Evolutionary conservation across 2,113 vertebrate genomes (phyloP).

Genomic region (Odontesthes bonariensis): DNA sequence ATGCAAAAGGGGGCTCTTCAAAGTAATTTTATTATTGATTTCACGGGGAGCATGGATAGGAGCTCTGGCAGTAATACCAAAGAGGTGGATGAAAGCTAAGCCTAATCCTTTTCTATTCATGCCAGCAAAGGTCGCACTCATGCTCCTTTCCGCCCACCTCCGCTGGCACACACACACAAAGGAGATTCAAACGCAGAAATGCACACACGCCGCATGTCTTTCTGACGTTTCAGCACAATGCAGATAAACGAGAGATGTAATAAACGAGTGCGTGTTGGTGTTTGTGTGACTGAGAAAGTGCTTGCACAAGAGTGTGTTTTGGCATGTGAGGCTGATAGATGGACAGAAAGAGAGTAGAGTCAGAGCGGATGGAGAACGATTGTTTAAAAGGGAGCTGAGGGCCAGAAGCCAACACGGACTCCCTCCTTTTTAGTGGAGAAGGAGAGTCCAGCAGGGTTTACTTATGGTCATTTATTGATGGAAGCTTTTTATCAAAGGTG

Average conservation of each 20-base stretch:
- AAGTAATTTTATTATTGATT: constrained; percentile 29
- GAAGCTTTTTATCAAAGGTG: constrained; percentile 14
- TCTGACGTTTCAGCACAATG: constrained; percentile 5
- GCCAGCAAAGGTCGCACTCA: constrained; percentile 69
- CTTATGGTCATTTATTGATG: constrained; percentile 3
- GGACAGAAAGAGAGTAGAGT: neutral
- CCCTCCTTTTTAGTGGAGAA: constrained; percentile 41
- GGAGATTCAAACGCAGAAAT: constrained; percentile 32
- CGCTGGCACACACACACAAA: constrained; percentile 50
- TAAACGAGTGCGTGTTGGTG: neutral
- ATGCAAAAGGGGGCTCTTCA: constrained; percentile 13
- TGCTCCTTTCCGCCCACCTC: constrained; percentile 35
- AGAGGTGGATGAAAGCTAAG: constrained; percentile 55
- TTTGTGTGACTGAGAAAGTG: neutral
- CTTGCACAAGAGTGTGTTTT: neutral
- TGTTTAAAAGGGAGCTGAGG: constrained; percentile 8
- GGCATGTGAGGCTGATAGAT: neutral
- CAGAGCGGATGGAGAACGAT: neutral
- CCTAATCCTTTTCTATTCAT: constrained; percentile 60
- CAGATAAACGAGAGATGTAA: neutral
- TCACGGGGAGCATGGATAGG: constrained; percentile 1
- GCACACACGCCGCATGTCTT: neutral
- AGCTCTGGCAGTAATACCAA: constrained; percentile 33
- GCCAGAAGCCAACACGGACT: constrained; percentile 12
- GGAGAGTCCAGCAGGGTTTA: constrained; percentile 8